A percentile compares a stretch with the other conserved stretches of the same genome.
Conservation (phyloP, 1,140 invertebrate species). For the Probaryconus sp. region DNA sequence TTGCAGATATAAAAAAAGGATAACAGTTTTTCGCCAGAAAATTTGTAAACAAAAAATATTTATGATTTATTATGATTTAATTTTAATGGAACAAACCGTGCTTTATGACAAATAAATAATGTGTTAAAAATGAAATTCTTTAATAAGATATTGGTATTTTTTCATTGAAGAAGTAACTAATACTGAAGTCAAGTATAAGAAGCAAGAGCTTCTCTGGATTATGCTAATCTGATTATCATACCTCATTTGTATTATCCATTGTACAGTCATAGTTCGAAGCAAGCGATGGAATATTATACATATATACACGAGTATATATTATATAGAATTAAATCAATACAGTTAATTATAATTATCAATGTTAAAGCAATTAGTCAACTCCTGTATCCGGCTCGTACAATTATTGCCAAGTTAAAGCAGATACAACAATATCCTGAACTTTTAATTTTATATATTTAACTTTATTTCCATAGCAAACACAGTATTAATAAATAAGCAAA, state of each 20-base stretch:
- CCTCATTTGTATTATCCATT: constrained; percentile 60
- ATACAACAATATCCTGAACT: too few relatives aligned
- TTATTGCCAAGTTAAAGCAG: too few relatives aligned
- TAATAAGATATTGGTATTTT: constrained; percentile 26
- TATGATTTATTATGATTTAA: constrained; percentile 1
- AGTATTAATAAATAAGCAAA: too few relatives aligned
- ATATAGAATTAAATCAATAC: constrained; percentile 35
- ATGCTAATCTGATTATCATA: constrained; percentile 72
- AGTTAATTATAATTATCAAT: constrained; percentile 59
- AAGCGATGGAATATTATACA: constrained; percentile 43
- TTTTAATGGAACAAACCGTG: neutral
- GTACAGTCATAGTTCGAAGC: constrained; percentile 36
- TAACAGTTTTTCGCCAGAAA: too few relatives aligned
- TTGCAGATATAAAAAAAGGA: too few relatives aligned
- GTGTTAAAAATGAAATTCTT: constrained; percentile 7
- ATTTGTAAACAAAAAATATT: too few relatives aligned
- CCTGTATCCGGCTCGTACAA: too few relatives aligned
- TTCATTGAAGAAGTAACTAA: constrained; percentile 14
- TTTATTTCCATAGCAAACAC: too few relatives aligned
- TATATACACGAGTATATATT: constrained; percentile 22
- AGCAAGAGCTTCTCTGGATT: constrained; percentile 63
- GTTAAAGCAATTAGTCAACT: constrained; percentile 59
- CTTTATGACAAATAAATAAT: constrained; percentile 2
- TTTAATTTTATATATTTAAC: too few relatives aligned
- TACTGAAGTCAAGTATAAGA: constrained; percentile 34